Evolutionary conservation across 92 coral and sea anemone genomes (phyloP), one percentile per base, ranked within the genome.

Genomic region (Siderastrea radians): DNA sequence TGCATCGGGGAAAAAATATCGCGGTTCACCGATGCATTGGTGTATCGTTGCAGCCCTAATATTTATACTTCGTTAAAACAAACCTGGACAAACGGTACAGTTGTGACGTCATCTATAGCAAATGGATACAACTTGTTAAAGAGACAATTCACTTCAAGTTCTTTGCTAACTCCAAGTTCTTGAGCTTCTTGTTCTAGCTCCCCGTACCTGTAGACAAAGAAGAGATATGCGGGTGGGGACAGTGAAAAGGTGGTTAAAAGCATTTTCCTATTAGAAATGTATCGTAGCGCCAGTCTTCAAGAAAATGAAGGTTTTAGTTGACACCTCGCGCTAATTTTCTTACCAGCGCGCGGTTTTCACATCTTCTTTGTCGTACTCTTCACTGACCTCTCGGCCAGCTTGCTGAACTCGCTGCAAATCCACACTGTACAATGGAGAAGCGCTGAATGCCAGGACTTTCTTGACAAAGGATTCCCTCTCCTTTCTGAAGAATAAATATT

Each of bases 61-160:
- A 26, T 26, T 26, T 26, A 0, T 26, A 0, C 38, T 26, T 26
- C 38, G 38, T 26, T 26, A 26, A 5, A 64, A 43, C 86, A 10
- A 48, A 82, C 86, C 86, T 97, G 96, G 17, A 94, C 90, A 77
- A 89, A 96, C 1, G 99, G 84, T 11, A 97, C 50, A 1, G 90
- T 89, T 61, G 83, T 90, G n/a, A 95, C 89, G 70, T 94, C 98
- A 80, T 97, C 99, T 19, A 92, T 89, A 5, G 96, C 91, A 89
- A 97, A 97, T 7, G 95, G 95, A 61, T 79, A 90, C 46, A 94
- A 83, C 85, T 73, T 85, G 19, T 81, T 80, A 10, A 97, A 68
- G 49, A 46, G 45, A 3, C 53, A 4, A 16, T 61, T 73, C 43
- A 97, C 89, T 44, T 85, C 91, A 16, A 83, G 64, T 19, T 90